Conservation (phyloP, 2,797 vertebrate species). For the Borostomias antarcticus region DNA sequence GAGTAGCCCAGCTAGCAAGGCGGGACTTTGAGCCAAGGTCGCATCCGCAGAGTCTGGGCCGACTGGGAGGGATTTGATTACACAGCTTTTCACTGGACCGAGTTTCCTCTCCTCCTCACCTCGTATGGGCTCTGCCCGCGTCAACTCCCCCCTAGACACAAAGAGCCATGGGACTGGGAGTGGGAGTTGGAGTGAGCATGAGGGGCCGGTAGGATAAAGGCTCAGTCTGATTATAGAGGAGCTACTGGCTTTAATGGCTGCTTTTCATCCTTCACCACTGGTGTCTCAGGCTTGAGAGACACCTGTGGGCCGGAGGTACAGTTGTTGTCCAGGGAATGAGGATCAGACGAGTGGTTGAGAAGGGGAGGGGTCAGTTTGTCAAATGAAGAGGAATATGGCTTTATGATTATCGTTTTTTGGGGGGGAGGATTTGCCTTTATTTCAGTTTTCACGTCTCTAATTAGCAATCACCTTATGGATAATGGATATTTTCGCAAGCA, state of each 20-base stretch:
- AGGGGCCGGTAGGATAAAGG: background rate
- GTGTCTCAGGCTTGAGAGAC: background rate
- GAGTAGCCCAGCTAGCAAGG: background rate
- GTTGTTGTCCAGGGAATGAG: too few species aligned
- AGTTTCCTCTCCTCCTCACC: constrained; percentile 26
- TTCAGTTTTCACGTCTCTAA: too few species aligned
- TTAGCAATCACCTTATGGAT: too few species aligned
- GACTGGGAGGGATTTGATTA: constrained; percentile 37
- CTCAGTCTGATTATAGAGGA: background rate
- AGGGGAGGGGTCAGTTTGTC: too few species aligned
- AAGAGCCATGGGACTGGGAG: background rate
- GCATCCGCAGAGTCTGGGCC: constrained; percentile 28
- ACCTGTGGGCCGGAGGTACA: background rate
- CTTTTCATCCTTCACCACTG: background rate
- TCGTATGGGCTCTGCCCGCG: background rate
- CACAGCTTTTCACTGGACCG: constrained; percentile 8
- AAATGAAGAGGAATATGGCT: too few species aligned
- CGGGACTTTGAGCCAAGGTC: constrained; percentile 13
- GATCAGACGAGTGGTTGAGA: too few species aligned
- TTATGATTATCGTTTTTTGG: too few species aligned
- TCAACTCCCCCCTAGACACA: background rate
- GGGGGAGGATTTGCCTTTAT: too few species aligned
- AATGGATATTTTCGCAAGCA: too few species aligned
- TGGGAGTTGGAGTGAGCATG: background rate
- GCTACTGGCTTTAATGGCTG: background rate